A percentile compares a stretch with the other conserved stretches of the same genome.
phyloP scores from a whole-genome alignment of 2,113 vertebrate species.

The Microtus pennsylvanicus region DNA sequence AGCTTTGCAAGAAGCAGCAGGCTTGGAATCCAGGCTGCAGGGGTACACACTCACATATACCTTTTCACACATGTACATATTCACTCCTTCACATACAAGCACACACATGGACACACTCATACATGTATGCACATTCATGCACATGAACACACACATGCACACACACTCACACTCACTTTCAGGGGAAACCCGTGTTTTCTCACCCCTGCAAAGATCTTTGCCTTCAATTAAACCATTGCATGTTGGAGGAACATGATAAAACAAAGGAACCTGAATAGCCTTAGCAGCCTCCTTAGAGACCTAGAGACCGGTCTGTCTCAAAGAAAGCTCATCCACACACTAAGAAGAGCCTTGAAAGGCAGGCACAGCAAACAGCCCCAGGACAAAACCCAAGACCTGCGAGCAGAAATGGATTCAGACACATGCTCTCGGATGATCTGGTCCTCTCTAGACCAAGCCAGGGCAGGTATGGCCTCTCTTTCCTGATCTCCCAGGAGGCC shows the following conservation, averaged over 20 bases:
- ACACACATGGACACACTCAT: neutral
- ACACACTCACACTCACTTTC: neutral
- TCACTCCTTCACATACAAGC: neutral
- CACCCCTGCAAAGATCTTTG: conserved; percentile 16
- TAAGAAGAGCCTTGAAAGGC: conserved; percentile 9
- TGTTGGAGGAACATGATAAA: conserved; percentile 42
- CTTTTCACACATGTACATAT: neutral
- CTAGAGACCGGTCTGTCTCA: conserved; percentile 1
- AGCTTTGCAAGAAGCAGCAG: neutral
- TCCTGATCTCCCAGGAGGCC: conserved; percentile 31
- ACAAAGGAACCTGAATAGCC: neutral
- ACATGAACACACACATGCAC: too few species aligned
- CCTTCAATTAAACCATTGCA: conserved; percentile 57
- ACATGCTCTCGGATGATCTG: neutral
- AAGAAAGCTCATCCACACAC: neutral
- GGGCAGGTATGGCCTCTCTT: conserved; percentile 30
- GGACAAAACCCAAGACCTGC: neutral
- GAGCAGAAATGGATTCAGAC: neutral
- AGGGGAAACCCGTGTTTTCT: neutral
- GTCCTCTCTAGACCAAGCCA: neutral
- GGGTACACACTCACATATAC: neutral
- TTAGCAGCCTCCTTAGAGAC: neutral
- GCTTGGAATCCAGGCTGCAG: neutral
- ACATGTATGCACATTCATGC: neutral
- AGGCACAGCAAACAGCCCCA: conserved; percentile 3